Conservation (phyloP, 1,140 invertebrate genomes). For the Spodoptera frugiperda region DNA sequence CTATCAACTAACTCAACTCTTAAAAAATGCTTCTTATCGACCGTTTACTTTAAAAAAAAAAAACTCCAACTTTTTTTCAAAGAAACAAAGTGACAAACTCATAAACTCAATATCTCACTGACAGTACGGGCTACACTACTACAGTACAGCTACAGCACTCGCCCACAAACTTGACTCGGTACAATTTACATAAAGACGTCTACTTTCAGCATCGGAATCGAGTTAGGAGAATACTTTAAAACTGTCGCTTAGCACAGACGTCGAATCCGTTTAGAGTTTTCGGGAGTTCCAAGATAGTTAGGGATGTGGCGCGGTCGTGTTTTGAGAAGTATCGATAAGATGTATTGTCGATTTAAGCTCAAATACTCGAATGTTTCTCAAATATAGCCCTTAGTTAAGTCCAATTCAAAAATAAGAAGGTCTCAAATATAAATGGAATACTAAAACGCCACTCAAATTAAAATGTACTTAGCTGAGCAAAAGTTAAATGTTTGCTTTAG, state of each 20-base stretch:
- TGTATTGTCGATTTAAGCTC: neutral
- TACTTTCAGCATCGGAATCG: constrained; percentile 79
- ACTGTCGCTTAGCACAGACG: constrained; percentile 85
- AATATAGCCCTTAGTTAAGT: too few relatives aligned
- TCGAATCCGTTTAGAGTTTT: constrained; percentile 84
- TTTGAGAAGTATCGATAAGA: neutral
- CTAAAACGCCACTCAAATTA: too few relatives aligned
- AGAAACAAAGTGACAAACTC: constrained; percentile 61
- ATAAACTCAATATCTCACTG: constrained; percentile 49
- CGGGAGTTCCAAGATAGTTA: constrained; percentile 62
- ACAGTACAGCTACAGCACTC: constrained; percentile 32
- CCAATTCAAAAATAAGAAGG: too few relatives aligned
- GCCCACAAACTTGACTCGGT: constrained; percentile 67
- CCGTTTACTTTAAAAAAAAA: neutral
- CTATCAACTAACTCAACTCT: too few relatives aligned
- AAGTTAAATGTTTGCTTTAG: too few relatives aligned
- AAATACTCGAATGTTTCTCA: too few relatives aligned
- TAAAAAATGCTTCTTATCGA: too few relatives aligned
- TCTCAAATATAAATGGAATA: too few relatives aligned
- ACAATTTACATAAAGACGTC: constrained; percentile 83
- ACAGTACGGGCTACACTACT: constrained; percentile 45
- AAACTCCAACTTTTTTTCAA: neutral
- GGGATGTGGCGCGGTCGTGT: constrained; percentile 42
- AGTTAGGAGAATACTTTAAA: constrained; percentile 84
- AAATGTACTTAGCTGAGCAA: too few relatives aligned